Percentiles rank a stretch among this genome's conserved stretches.
Evolutionary conservation across 2,888 invertebrate genomes (phyloP).

Genomic region (Tenodera sinensis): DNA sequence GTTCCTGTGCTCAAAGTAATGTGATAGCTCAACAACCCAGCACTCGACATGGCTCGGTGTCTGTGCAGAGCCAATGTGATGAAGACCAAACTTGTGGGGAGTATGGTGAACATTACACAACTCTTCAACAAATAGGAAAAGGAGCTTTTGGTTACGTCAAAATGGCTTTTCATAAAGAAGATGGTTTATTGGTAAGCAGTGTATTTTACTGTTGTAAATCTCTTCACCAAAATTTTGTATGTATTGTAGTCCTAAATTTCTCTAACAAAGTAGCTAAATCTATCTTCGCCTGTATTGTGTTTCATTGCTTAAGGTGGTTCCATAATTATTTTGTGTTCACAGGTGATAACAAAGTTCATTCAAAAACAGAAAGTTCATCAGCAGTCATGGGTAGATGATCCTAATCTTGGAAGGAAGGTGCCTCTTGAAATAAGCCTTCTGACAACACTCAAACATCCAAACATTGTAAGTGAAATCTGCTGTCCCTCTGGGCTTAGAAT

Average conservation of each 20-base stretch:
- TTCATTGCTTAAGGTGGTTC: too few relatives aligned
- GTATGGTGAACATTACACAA: conserved; percentile 56
- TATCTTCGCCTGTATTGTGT: background rate
- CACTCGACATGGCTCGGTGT: conserved; percentile 53
- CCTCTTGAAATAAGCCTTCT: conserved; percentile 67
- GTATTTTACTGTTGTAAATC: too few relatives aligned
- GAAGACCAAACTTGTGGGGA: conserved; percentile 55
- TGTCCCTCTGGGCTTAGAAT: too few relatives aligned
- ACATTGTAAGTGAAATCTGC: conserved; percentile 52
- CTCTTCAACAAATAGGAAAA: conserved; percentile 65
- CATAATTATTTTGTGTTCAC: conserved; percentile 28
- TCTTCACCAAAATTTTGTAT: too few relatives aligned
- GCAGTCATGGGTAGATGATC: conserved; percentile 60
- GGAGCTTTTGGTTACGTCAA: conserved; percentile 72
- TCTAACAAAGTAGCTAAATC: too few relatives aligned
- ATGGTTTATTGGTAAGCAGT: conserved; percentile 48
- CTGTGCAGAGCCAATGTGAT: conserved; percentile 53
- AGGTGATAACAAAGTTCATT: conserved; percentile 69
- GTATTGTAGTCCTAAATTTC: background rate
- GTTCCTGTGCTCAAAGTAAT: conserved; percentile 26
- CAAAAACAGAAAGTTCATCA: conserved; percentile 63
- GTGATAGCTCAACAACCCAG: conserved; percentile 4
- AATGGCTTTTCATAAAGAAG: conserved; percentile 59
- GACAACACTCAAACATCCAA: conserved; percentile 60
- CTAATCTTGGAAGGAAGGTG: conserved; percentile 50